Percentiles rank a stretch among this genome's conserved stretches.
Evolutionary conservation across 2,797 vertebrate species (phyloP).

Genomic region (Vireo griseus): DNA sequence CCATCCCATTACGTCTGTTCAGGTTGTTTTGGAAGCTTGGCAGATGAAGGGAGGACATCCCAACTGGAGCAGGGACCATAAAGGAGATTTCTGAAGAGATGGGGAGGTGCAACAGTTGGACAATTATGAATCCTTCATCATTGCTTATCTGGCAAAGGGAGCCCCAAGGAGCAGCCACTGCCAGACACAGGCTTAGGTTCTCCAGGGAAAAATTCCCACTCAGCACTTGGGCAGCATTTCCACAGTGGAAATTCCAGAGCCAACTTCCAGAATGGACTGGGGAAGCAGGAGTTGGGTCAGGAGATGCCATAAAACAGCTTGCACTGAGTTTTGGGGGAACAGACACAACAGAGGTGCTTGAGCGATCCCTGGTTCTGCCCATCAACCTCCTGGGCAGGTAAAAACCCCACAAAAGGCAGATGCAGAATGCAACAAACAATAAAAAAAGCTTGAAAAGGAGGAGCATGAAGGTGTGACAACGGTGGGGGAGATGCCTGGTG

Average conservation of each 20-base stretch:
- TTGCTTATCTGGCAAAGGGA: not conserved
- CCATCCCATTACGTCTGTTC: not conserved
- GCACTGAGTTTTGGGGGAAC: not conserved
- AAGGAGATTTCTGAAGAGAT: not conserved
- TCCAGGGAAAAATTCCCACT: not conserved
- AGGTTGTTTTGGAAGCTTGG: not conserved
- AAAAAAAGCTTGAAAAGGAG: not conserved
- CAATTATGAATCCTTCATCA: not conserved
- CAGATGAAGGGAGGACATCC: not conserved
- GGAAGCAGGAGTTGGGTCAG: not conserved
- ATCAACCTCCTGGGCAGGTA: not conserved
- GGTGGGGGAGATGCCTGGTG: not conserved
- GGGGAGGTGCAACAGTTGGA: not conserved
- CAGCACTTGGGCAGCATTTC: not conserved
- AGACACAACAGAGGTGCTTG: not conserved
- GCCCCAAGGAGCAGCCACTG: not conserved
- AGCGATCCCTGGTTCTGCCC: not conserved
- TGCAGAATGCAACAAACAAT: not conserved
- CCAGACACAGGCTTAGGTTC: not conserved
- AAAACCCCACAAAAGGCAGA: not conserved
- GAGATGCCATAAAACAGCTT: not conserved
- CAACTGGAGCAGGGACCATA: not conserved
- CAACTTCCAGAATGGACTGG: not conserved
- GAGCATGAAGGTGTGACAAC: rapidly evolving
- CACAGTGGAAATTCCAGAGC: not conserved